phyloP scores from a whole-genome alignment of 2,888 invertebrate species.

The Lutraria lutraria region DNA sequence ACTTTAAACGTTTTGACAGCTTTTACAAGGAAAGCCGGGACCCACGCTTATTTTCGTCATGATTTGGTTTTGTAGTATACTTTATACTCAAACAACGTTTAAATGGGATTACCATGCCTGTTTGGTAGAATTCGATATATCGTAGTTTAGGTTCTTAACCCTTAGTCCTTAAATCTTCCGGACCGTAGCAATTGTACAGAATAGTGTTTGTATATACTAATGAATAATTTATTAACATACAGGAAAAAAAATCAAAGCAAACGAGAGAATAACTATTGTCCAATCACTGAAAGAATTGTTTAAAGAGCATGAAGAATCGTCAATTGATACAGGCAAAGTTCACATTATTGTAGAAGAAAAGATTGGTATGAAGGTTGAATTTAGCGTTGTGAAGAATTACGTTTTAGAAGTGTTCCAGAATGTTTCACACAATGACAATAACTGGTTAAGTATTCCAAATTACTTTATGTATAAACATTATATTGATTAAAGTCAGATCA shows the following conservation, averaged over 20 bases:
- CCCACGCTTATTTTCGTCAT: too few relatives aligned
- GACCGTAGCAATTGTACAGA: too few relatives aligned
- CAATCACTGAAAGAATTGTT: background rate
- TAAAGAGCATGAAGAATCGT: background rate
- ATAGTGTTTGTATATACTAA: too few relatives aligned
- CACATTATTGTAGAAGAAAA: slow-evolving; percentile 35
- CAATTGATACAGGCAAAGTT: slow-evolving; percentile 20
- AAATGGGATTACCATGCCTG: too few relatives aligned
- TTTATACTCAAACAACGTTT: too few relatives aligned
- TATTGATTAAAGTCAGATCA: too few relatives aligned
- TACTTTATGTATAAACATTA: background rate
- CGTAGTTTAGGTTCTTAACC: too few relatives aligned
- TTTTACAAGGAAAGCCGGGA: too few relatives aligned
- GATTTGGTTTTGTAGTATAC: too few relatives aligned
- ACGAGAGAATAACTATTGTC: background rate
- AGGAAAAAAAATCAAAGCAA: slow-evolving; percentile 11
- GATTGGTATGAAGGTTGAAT: slow-evolving; percentile 1
- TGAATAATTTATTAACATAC: background rate
- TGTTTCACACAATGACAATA: background rate
- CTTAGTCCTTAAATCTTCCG: too few relatives aligned
- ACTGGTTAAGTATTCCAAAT: slow-evolving; percentile 6
- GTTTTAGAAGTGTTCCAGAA: slow-evolving; percentile 20
- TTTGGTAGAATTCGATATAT: too few relatives aligned
- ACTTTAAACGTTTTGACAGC: too few relatives aligned
- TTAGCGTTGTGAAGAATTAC: background rate